Base-by-base conservation (phyloP, 2,888 invertebrate species). In the Pharmacophagus antenor region DNA sequence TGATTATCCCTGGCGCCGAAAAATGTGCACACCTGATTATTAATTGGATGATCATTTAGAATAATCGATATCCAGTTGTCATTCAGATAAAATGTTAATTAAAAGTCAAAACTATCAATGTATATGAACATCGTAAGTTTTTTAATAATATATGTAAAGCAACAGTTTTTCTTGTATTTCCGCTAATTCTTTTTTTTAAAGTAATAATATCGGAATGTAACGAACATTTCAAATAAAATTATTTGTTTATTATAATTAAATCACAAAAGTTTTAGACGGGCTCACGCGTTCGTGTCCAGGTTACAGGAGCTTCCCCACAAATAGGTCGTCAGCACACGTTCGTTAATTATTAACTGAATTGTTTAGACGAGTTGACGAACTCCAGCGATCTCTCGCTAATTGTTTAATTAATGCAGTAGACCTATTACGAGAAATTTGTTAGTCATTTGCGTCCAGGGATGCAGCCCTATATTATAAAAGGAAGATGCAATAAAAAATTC, bases 281-380 rank as follows among this genome's bases (percentile, higher is more conserved):
- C 42, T 23, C 27, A 37, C 46, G 31, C 46, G 59, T 20, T 50
- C 55, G 44, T 31, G 49, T 50, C 44, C 59, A 60, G 55, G 59
- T 60, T 60, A 42, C 59, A 55, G 50, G 44, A 44, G 50, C 31
- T 60, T n/a, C 47, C 20, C 52, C 55, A 55, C 55, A 60, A 51
- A 55, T 55, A 60, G 59, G 49, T 55, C 59, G 54, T 60, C 55
- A 60, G 55, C 55, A 60, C 55, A 50, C 59, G 59, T 55, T 15
- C 55, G 59, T 60, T 60, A 60, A 55, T 60, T 60, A 60, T 60
- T 55, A 60, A 60, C 46, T 50, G 59, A 60, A 60, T 60, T 60
- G 59, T 60, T 60, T 60, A 60, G 50, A 42, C 44, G 55, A 60
- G 59, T 60, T 60, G 59, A 60, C 59, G 59, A 60, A 60, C 59